Base-by-base conservation (phyloP, 2,888 invertebrate species). In the Limnephilus auricula region DNA sequence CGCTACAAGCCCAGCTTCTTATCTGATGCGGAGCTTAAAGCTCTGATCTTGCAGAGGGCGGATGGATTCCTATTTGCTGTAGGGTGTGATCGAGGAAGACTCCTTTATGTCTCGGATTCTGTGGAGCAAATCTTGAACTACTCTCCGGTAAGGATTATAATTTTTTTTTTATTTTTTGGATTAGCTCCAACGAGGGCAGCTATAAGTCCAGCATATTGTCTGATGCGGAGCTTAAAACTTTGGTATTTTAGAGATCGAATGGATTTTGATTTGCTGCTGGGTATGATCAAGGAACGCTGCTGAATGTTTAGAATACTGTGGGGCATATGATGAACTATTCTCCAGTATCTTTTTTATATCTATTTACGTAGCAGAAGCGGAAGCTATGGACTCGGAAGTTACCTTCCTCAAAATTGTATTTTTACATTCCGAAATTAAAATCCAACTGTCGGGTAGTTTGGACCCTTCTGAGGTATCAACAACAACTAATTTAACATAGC, bases 21-120 rank as follows among this genome's bases (percentile, higher is more conserved):
- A 37, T 97, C 98, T 0, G 99, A 99, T 94, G 97, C 97, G 93
- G 98, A 99, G 94, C 96, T 99, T 2, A 99, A 99, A 95, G 97
- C 97, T 94, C 96, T 99, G 45, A 98, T 99, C 93, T 95, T 99
- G 89, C 96, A 98, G 96, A 98, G 98, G 2, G 98, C 98, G 4
- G 98, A 99, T 95, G 98, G 98, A 89, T 99, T 99, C 95, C 95
- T 99, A 82, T 98, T 99, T 94, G 99, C 99, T 5, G 98, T 99
- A 40, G 98, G 98, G 93, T 99, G 99, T 95, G 99, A 99, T 95
- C 96, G 99, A 93, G 99, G 99, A 25, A 96, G 98, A 93, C 97
- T 99, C 93, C 96, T 99, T 2, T 99, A 98, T 95, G 98, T 98
- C 1, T 99, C 99, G 0, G 97, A 98, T 93, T 98, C 99, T 0